Percentiles rank a stretch among this genome's conserved stretches.
Evolutionary conservation across 1,140 invertebrate species (phyloP).

Genomic region (Nymphalis io): DNA sequence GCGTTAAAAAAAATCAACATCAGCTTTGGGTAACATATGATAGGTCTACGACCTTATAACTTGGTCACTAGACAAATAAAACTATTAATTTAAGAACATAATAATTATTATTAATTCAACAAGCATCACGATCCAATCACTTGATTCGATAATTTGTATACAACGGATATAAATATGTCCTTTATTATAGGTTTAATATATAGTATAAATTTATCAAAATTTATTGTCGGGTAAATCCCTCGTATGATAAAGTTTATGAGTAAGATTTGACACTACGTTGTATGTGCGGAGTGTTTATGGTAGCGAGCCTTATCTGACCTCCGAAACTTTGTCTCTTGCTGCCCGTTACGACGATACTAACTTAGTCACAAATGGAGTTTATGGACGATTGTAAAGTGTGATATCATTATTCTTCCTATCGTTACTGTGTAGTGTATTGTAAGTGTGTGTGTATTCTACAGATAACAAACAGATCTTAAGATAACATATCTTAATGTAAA

Average conservation of each 20-base stretch:
- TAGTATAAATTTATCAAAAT: slow-evolving; percentile 5
- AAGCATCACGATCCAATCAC: not conserved
- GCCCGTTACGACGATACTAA: slow-evolving; percentile 23
- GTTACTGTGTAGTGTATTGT: not conserved
- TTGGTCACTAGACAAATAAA: not conserved
- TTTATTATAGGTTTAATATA: not conserved
- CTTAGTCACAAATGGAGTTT: slow-evolving; percentile 32
- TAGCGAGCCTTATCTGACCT: slow-evolving; percentile 42
- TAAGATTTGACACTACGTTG: slow-evolving; percentile 44
- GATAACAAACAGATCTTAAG: too few species aligned
- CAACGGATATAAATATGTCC: not conserved
- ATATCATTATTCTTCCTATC: slow-evolving; percentile 2
- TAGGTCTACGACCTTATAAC: too few species aligned
- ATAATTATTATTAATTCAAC: not conserved
- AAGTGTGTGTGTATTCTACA: too few species aligned
- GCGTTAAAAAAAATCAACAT: too few species aligned
- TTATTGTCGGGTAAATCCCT: slow-evolving; percentile 30
- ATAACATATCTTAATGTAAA: too few species aligned
- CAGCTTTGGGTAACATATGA: too few species aligned
- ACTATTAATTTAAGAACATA: not conserved
- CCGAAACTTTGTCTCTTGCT: slow-evolving; percentile 37
- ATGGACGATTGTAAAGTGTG: slow-evolving; percentile 12
- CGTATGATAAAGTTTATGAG: slow-evolving; percentile 48
- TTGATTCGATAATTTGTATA: not conserved
- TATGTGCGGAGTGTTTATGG: slow-evolving; percentile 41